Percentiles rank a stretch among this genome's conserved stretches.
phyloP scores from a whole-genome alignment of 1,140 invertebrate species.

The Polypedilum vanderplanki region DNA sequence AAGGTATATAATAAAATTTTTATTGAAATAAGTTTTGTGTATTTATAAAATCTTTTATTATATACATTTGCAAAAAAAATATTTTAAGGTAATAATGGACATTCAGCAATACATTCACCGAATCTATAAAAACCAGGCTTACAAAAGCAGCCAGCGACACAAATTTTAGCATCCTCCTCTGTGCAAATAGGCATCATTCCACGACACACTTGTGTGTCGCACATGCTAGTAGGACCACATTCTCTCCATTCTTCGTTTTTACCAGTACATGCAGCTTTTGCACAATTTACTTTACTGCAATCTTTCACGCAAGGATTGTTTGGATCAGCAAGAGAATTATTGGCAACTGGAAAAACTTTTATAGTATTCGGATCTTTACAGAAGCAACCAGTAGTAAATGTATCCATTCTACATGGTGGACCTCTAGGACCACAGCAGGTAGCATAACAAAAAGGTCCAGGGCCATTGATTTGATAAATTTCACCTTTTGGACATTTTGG shows the following conservation, averaged over 20 bases:
- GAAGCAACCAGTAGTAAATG: neutral
- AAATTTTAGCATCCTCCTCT: neutral
- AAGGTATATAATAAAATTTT: too few species aligned
- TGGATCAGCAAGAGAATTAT: neutral
- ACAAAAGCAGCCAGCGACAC: neutral
- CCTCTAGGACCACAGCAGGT: neutral
- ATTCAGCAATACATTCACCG: neutral
- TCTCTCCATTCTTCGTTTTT: neutral
- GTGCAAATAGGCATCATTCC: neutral
- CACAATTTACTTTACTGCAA: neutral
- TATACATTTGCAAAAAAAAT: too few species aligned
- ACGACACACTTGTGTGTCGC: neutral
- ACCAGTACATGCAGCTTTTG: neutral
- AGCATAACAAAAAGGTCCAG: neutral
- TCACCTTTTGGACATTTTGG: neutral
- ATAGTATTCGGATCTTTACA: neutral
- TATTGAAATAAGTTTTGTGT: too few species aligned
- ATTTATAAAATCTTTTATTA: too few species aligned
- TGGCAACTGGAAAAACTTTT: neutral
- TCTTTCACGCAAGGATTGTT: neutral
- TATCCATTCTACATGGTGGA: neutral
- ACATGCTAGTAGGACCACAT: neutral
- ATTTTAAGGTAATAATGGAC: slow-evolving; percentile 11
- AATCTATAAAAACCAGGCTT: neutral
- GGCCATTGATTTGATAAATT: neutral